phyloP scores from a whole-genome alignment of 2,797 vertebrate species.

The Glyptemys insculpta region DNA sequence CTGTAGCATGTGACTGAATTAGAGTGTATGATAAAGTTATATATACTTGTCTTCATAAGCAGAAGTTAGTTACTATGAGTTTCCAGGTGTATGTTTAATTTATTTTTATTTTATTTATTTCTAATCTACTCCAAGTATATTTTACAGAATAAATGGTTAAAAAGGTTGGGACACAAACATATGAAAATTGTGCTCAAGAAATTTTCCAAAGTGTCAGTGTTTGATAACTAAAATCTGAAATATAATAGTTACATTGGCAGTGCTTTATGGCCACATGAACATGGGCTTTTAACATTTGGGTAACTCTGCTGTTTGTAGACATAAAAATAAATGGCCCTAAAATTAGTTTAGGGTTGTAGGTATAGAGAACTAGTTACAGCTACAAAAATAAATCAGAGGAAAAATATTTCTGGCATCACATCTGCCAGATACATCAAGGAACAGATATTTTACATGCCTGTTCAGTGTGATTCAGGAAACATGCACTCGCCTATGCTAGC shows the following conservation, averaged over 20 bases:
- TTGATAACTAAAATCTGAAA: conserved; percentile 80
- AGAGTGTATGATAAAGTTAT: conserved; percentile 63
- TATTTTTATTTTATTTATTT: conserved; percentile 64
- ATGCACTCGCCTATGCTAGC: conserved; percentile 34
- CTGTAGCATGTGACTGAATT: conserved; percentile 57
- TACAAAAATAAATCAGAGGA: conserved; percentile 64
- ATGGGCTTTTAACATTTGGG: conserved; percentile 81
- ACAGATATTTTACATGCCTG: conserved; percentile 67
- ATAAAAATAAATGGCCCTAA: conserved; percentile 79
- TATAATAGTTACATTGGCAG: conserved; percentile 76
- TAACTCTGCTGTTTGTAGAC: conserved; percentile 79
- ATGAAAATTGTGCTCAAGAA: conserved; percentile 69
- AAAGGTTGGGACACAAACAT: conserved; percentile 62
- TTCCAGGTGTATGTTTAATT: conserved; percentile 75
- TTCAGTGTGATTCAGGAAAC: conserved; percentile 47
- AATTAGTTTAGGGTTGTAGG: conserved; percentile 81
- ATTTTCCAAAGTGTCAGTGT: conserved; percentile 70
- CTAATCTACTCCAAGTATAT: conserved; percentile 68
- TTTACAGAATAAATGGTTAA: conserved; percentile 75
- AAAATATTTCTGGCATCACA: conserved; percentile 73
- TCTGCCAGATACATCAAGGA: conserved; percentile 69
- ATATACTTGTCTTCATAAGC: conserved; percentile 58
- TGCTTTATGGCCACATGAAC: conserved; percentile 70
- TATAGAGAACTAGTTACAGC: conserved; percentile 64
- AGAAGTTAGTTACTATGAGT: conserved; percentile 72